Percentiles rank a stretch among this genome's conserved stretches.
These are phyloP conservation scores for Isoperla grammatica DNA, from an alignment of 2,888 invertebrate genomes.

Conservation along the genomic window DNA sequence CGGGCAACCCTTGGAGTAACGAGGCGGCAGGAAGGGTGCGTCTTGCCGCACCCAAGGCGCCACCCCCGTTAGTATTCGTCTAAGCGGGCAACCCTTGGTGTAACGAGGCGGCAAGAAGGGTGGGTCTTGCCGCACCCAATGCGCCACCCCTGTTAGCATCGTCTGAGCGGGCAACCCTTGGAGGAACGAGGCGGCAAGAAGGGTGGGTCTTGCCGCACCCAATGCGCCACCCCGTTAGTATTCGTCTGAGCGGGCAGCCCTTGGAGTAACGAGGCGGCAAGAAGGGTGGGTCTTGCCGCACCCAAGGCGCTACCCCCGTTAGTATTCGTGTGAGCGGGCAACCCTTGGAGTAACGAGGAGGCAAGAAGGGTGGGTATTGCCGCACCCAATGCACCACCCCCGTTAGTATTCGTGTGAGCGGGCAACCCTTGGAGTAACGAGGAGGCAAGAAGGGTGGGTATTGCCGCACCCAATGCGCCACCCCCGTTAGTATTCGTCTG, in stretches of 20 bases:
- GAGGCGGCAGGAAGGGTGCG: constrained; percentile 10
- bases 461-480: constrained; percentile 22
- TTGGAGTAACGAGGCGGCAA: constrained; percentile 18
- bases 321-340: constrained; percentile 16
- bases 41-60: constrained; percentile 21
- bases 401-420: constrained; percentile 21
- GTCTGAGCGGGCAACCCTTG: neutral
- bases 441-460: constrained; percentile 2
- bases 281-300: constrained; percentile 12
- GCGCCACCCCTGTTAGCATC: constrained; percentile 25
- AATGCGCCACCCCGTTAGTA: constrained; percentile 24
- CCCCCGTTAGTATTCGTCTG: constrained; percentile 25
- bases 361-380: neutral
- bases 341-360: constrained; percentile 17
- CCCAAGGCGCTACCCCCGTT: constrained; percentile 24
- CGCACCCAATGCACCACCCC: constrained; percentile 23
- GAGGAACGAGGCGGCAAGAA: constrained; percentile 17
- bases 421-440: constrained; percentile 10
- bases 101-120: constrained; percentile 17
- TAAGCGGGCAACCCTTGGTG: neutral
- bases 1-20: constrained; percentile 1
- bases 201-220: constrained; percentile 17
- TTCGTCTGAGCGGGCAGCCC: constrained; percentile 10
- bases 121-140: constrained; percentile 18
- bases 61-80: constrained; percentile 26